phyloP scores from a whole-genome alignment of 2,113 vertebrate species.

The Catharus minimus region DNA sequence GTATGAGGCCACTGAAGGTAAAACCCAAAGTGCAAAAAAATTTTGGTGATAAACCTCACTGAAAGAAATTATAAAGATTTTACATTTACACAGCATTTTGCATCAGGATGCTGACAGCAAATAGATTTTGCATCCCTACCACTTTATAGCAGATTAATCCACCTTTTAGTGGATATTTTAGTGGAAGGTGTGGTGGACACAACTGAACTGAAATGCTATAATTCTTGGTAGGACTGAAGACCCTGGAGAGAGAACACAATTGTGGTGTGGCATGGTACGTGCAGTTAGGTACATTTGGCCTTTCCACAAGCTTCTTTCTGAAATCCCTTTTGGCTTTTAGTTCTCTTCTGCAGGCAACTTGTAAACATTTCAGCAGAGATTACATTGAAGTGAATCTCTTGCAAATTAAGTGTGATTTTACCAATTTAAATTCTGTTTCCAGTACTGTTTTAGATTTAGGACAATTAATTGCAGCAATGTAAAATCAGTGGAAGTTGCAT shows the following conservation, averaged over 20 bases:
- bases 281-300: background rate
- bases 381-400: background rate
- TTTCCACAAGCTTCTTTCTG: background rate
- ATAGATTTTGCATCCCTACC: background rate
- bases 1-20: background rate
- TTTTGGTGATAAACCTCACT: background rate
- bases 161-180: background rate
- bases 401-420: background rate
- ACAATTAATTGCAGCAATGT: background rate
- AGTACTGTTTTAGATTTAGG: background rate
- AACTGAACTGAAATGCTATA: background rate
- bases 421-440: background rate
- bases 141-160: background rate
- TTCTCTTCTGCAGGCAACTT: background rate
- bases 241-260: background rate
- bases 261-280: fast-evolving
- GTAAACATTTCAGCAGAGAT: slow-evolving; percentile 9
- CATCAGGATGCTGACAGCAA: background rate
- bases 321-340: background rate
- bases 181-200: background rate
- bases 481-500: background rate
- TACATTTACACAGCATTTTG: background rate
- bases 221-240: background rate
- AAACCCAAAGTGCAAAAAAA: background rate
- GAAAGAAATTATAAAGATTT: background rate